Conservation (phyloP, 2,113 vertebrate genomes). For the Aix galericulata region DNA sequence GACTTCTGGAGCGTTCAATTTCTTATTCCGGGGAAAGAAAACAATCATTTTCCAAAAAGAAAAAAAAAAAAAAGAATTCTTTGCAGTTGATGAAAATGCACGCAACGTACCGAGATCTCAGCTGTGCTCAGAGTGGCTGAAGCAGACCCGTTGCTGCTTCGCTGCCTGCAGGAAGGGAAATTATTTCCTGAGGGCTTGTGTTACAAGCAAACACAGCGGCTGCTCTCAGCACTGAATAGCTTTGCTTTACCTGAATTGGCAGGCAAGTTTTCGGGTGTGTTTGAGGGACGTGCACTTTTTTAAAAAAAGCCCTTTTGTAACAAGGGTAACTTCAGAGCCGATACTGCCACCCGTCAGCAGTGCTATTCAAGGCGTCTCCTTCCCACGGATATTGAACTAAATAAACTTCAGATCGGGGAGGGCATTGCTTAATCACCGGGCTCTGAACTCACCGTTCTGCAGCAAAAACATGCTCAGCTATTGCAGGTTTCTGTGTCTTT, state of each 20-base stretch:
- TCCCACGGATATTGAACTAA: conserved; percentile 69
- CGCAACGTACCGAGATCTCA: conserved; percentile 23
- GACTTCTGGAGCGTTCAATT: conserved; percentile 2
- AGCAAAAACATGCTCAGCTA: conserved; percentile 16
- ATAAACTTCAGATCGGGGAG: conserved; percentile 11
- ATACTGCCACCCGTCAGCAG: neutral
- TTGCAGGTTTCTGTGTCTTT: conserved; percentile 26
- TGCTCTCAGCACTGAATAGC: conserved; percentile 20
- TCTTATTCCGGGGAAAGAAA: conserved; percentile 17
- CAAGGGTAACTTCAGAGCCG: conserved; percentile 36
- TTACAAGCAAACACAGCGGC: neutral
- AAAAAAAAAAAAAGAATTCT: neutral
- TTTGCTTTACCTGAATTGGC: conserved; percentile 54
- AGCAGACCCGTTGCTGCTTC: neutral
- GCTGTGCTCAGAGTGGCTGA: neutral
- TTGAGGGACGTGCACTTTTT: conserved; percentile 1
- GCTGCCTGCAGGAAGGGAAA: neutral
- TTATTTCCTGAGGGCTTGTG: neutral
- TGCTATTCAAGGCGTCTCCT: conserved; percentile 56
- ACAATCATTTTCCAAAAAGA: neutral
- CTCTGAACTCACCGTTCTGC: conserved; percentile 25
- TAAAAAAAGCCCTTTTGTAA: conserved; percentile 22
- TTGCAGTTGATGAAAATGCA: neutral
- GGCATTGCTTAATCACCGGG: neutral
- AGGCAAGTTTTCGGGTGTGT: conserved; percentile 17